phyloP scores from a whole-genome alignment of 2,113 vertebrate genomes.

The Mandrillus leucophaeus region DNA sequence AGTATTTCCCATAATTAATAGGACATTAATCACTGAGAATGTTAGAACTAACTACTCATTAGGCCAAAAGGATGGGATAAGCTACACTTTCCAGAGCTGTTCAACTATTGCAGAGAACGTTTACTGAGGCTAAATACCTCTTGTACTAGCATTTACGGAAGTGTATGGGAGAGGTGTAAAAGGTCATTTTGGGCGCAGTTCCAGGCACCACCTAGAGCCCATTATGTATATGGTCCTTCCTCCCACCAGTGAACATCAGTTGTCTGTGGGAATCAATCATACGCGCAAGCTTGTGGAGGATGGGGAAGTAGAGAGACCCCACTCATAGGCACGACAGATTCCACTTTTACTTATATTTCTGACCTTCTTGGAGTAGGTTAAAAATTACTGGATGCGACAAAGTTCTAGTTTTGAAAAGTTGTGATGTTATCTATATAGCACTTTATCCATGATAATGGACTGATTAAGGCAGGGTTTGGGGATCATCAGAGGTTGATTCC shows the following conservation, averaged over 20 bases:
- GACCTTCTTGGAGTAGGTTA: not conserved
- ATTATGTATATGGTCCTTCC: not conserved
- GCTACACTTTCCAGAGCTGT: not conserved
- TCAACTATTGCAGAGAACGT: not conserved
- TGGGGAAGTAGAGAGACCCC: not conserved
- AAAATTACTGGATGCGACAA: not conserved
- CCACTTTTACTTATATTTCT: not conserved
- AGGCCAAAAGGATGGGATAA: not conserved
- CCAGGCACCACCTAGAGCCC: not conserved
- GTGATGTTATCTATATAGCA: not conserved
- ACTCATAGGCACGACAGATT: not conserved
- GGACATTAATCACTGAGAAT: slow-evolving; percentile 5
- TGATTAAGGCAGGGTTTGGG: not conserved
- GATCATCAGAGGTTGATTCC: not conserved
- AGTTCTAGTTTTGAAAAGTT: slow-evolving; percentile 4
- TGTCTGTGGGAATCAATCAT: not conserved
- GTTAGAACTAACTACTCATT: slow-evolving; percentile 39
- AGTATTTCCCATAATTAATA: slow-evolving; percentile 36
- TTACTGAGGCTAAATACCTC: not conserved
- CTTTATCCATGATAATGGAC: not conserved
- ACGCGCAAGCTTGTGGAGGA: not conserved
- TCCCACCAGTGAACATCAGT: not conserved
- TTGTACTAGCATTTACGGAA: not conserved
- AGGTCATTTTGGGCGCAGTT: not conserved
- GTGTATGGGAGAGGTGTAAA: not conserved